Conservation (phyloP, 2,888 invertebrate species). For the Nebria brevicollis region DNA sequence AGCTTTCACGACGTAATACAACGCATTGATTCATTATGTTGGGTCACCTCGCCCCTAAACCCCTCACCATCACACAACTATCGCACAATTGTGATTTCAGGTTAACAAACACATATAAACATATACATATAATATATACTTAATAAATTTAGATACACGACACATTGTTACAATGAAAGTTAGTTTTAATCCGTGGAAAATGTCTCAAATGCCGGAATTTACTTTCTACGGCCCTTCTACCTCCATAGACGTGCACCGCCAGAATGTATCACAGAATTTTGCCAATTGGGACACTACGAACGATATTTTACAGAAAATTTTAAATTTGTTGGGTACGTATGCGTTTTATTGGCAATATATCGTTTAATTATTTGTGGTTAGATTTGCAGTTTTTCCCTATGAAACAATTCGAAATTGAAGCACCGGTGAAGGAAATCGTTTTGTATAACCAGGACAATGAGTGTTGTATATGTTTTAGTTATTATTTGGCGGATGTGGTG, state of each 20-base stretch:
- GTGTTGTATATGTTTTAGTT: conserved; percentile 22
- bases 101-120: neutral
- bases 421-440: neutral
- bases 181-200: conserved; percentile 30
- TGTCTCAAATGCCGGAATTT: conserved; percentile 28
- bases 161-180: conserved; percentile 22
- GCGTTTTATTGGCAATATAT: neutral
- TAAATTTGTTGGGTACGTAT: conserved; percentile 26
- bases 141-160: neutral
- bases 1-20: conserved; percentile 24
- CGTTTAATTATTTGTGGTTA: neutral
- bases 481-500: neutral
- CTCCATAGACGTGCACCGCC: conserved; percentile 5
- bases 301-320: conserved; percentile 35
- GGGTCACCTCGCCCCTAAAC: conserved; percentile 25
- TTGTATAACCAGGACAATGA: conserved; percentile 19
- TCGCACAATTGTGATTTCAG: conserved; percentile 36
- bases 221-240: conserved; percentile 25
- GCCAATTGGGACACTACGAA: conserved; percentile 27
- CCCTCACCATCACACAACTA: conserved; percentile 11
- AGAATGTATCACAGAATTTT: conserved; percentile 27
- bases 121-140: too few relatives aligned
- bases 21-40: conserved; percentile 30
- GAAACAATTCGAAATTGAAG: conserved; percentile 4
- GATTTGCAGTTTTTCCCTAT: conserved; percentile 25